Percentiles rank a stretch among this genome's conserved stretches.
These are phyloP conservation scores for Melipona beecheii DNA, from an alignment of 2,888 invertebrate genomes.

Conservation along the genomic window DNA sequence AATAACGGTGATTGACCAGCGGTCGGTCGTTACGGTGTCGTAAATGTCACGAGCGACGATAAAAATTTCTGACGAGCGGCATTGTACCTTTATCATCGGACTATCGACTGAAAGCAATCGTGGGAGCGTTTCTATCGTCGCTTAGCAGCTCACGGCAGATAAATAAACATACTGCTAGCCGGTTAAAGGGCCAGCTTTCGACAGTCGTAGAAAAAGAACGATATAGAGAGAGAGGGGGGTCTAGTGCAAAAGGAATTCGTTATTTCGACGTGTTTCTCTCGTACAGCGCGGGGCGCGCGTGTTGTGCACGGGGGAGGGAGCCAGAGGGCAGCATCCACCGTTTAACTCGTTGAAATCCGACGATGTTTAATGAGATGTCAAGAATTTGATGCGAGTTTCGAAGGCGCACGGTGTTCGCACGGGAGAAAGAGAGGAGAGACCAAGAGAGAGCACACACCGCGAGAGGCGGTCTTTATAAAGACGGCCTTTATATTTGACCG, in stretches of 20 bases:
- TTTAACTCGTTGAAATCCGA: constrained; percentile 69
- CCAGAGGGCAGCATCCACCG: constrained; percentile 31
- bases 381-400: constrained; percentile 73
- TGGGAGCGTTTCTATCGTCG: constrained; percentile 24
- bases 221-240: too few relatives aligned
- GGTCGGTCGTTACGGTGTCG: constrained; percentile 46
- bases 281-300: background rate
- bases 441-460: background rate
- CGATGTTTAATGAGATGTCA: constrained; percentile 74
- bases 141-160: background rate
- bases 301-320: background rate
- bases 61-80: constrained; percentile 43
- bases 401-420: constrained; percentile 48
- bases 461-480: constrained; percentile 64
- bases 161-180: constrained; percentile 28
- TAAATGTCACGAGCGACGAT: constrained; percentile 47
- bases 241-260: constrained; percentile 1
- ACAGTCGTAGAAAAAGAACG: background rate
- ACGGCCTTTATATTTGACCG: constrained; percentile 72
- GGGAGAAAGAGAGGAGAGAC: background rate
- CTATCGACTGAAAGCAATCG: constrained; percentile 20
- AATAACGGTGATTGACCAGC: constrained; percentile 40
- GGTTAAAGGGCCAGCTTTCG: background rate
- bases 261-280: background rate
- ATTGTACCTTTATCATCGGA: background rate